Conservation (phyloP, 2,797 vertebrate genomes). For the Stomatorhinus walkeri region DNA sequence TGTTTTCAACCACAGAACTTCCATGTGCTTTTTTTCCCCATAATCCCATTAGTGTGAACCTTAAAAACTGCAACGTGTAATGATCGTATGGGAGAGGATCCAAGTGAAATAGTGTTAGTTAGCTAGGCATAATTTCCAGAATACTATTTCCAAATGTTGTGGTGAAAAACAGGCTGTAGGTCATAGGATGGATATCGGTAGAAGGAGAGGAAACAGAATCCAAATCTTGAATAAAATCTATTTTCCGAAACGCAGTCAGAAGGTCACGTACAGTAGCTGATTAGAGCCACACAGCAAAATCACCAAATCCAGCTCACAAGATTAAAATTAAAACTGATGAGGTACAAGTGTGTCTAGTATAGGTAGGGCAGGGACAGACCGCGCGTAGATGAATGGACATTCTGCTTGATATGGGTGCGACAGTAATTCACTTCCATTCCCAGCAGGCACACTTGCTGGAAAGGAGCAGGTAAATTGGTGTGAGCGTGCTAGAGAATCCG, state of each 20-base stretch:
- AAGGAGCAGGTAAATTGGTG: not conserved
- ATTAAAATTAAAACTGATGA: not conserved
- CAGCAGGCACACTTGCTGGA: not conserved
- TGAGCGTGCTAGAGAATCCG: not conserved
- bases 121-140: not conserved
- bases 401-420: not conserved
- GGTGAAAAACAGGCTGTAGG: not conserved
- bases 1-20: not conserved
- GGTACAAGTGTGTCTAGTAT: not conserved
- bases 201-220: not conserved
- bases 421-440: not conserved
- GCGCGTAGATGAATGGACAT: not conserved
- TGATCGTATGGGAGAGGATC: not conserved
- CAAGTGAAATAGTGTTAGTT: not conserved
- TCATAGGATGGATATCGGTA: not conserved
- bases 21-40: not conserved
- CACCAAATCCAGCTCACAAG: not conserved
- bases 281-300: not conserved
- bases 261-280: not conserved
- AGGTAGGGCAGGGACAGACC: not conserved
- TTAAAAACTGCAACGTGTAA: not conserved
- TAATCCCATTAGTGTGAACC: not conserved
- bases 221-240: not conserved
- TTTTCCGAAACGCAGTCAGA: not conserved
- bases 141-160: not conserved